A percentile compares a stretch with the other conserved stretches of the same genome.
phyloP scores from a whole-genome alignment of 2,113 vertebrate species.

The Mionectes macconnelli region DNA sequence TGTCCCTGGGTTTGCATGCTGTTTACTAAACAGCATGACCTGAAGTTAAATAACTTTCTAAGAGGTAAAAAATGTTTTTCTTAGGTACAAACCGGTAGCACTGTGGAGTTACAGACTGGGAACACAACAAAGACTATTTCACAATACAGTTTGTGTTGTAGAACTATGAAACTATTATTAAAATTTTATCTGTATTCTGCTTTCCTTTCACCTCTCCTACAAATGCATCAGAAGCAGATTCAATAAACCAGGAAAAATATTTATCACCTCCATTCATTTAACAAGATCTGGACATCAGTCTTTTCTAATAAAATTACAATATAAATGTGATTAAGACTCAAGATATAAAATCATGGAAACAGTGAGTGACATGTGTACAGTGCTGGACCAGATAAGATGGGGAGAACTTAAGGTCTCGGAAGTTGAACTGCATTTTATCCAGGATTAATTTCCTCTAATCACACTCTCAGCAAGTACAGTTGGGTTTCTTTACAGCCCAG shows the following conservation, averaged over 20 bases:
- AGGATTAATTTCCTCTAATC: constrained; percentile 57
- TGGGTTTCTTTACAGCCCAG: background rate
- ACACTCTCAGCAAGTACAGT: background rate
- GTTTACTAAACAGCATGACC: background rate
- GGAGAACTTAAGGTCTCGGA: background rate
- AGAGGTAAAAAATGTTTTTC: background rate
- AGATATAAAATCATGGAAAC: background rate
- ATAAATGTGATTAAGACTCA: background rate
- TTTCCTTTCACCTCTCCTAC: background rate
- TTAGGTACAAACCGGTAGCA: background rate
- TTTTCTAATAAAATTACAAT: constrained; percentile 7
- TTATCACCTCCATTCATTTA: constrained; percentile 47
- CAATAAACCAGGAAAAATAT: constrained; percentile 38
- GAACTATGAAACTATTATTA: background rate
- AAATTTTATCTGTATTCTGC: background rate
- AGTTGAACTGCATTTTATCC: constrained; percentile 8
- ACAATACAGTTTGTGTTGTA: background rate
- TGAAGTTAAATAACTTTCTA: background rate
- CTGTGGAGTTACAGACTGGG: background rate
- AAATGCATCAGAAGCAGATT: background rate
- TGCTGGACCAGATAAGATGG: background rate
- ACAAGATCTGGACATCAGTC: background rate
- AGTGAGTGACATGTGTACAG: background rate
- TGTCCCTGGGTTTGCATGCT: background rate
- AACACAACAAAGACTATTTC: background rate